Base-by-base conservation (phyloP, 2,888 invertebrate genomes). In the Orthosia gracilis region DNA sequence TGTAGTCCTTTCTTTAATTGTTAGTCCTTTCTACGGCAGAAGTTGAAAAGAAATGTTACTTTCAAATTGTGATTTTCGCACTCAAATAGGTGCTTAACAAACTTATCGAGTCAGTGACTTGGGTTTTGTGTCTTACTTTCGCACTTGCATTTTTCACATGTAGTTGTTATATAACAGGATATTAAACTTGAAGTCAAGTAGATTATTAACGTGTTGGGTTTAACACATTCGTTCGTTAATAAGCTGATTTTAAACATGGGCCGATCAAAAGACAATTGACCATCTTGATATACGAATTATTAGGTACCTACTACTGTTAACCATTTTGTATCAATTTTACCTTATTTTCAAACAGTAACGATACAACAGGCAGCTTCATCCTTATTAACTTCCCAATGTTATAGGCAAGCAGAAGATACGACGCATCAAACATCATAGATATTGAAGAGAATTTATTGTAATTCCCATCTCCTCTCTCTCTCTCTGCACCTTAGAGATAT, bases 21-120 rank as follows among this genome's bases (percentile, higher is more conserved):
- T n/a, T 47, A 12, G 3, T 52, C n/a, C 47, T 59, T 81, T 81
- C 64, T 75, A 81, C 21, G 21, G 58, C 49, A 49, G 17, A 62
- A 26, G 52, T 54, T 52, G n/a, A 17, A 63, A 57, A 21, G 61
- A 66, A 62, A 77, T 49, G 47, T 47, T 1, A 2, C 54, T 75
- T 76, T 76, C 49, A 0, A 64, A 21, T 45, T 76, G 7, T 5
- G 0, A 47, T 75, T 49, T 63, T 74, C 23, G 7, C 58, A 21
- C 52, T 63, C 21, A 54, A 54, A 15, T 13, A 26, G 4, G 13
- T 55, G 72, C 0, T 70, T 15, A 70, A 49, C 3, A 4, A 52
- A 31, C 7, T 18, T n/a, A 45, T 15, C 17, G 2, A 59, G 21
- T 12, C 15, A 5, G 61, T 72, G 73, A 61, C 49, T 11, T 5